Percentiles rank a stretch among this genome's conserved stretches.
phyloP scores from a whole-genome alignment of 2,113 vertebrate species.

The Sinocyclocheilus maitianheensis region DNA sequence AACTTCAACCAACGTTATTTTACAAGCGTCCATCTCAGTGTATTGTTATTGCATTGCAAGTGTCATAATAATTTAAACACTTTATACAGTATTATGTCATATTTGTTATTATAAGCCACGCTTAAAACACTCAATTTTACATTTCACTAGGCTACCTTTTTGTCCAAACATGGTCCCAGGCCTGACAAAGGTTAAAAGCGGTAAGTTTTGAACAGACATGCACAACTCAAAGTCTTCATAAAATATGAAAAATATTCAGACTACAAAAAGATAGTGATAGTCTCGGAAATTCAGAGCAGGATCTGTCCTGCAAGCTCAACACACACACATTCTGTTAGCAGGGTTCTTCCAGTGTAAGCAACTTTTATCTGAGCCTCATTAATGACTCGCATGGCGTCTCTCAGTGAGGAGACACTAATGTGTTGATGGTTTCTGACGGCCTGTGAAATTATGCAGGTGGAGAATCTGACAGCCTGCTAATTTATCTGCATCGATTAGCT shows the following conservation, averaged over 20 bases:
- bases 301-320: not conserved
- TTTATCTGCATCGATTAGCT: slow-evolving; percentile 51
- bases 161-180: not conserved
- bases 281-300: not conserved
- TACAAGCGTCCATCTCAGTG: too few relatives aligned
- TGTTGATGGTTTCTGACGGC: slow-evolving; percentile 45
- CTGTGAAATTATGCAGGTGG: slow-evolving; percentile 52
- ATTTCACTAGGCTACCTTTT: not conserved
- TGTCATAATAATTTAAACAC: not conserved
- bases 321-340: slow-evolving; percentile 25
- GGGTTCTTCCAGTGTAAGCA: slow-evolving; percentile 48
- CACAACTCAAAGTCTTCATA: not conserved
- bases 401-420: slow-evolving; percentile 22
- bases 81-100: not conserved
- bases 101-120: too few relatives aligned
- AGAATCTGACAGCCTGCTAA: slow-evolving; percentile 46
- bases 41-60: not conserved
- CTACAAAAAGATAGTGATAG: not conserved
- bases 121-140: too few relatives aligned
- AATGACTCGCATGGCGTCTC: slow-evolving; percentile 38
- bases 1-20: too few relatives aligned
- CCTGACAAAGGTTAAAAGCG: not conserved
- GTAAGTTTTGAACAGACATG: not conserved
- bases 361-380: slow-evolving; percentile 44
- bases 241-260: not conserved